Conservation (phyloP, 2,888 invertebrate genomes). For the Troides helena region DNA sequence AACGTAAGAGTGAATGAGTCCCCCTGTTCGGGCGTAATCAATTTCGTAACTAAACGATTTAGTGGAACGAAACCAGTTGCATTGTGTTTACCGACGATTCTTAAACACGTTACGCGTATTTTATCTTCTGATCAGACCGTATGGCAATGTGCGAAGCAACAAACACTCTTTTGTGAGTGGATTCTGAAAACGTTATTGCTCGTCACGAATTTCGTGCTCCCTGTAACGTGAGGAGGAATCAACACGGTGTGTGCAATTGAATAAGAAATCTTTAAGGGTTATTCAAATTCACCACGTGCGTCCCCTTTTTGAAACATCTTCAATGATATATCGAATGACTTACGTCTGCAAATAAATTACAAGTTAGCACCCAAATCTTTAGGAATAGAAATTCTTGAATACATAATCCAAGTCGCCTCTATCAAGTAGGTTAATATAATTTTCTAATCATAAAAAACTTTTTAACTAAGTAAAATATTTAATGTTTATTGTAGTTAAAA, state of each 20-base stretch:
- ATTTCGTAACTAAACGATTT: constrained; percentile 17
- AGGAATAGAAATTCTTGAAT: too few species aligned
- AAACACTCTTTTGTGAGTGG: constrained; percentile 3
- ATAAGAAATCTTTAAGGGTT: constrained; percentile 25
- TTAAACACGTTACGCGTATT: constrained; percentile 10
- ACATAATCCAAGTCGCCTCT: too few species aligned
- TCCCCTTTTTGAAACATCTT: constrained; percentile 24
- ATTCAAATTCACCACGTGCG: constrained; percentile 33
- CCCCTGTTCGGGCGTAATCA: constrained; percentile 5
- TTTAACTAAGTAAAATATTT: background rate
- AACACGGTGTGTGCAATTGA: constrained; percentile 24
- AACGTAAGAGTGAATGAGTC: constrained; percentile 9
- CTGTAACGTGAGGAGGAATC: constrained; percentile 29
- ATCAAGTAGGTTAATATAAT: too few species aligned
- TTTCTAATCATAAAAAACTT: background rate
- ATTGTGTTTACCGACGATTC: constrained; percentile 4
- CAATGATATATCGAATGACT: background rate
- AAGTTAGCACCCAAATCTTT: background rate
- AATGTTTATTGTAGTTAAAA: background rate
- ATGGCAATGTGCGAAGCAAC: constrained; percentile 7
- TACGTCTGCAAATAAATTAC: background rate
- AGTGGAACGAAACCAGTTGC: constrained; percentile 12
- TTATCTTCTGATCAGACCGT: background rate
- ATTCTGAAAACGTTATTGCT: constrained; percentile 32
- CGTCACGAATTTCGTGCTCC: constrained; percentile 34